These are phyloP conservation scores for Herpailurus yagouaroundi DNA, from an alignment of 2,113 vertebrate species.

Conservation along the genomic window DNA sequence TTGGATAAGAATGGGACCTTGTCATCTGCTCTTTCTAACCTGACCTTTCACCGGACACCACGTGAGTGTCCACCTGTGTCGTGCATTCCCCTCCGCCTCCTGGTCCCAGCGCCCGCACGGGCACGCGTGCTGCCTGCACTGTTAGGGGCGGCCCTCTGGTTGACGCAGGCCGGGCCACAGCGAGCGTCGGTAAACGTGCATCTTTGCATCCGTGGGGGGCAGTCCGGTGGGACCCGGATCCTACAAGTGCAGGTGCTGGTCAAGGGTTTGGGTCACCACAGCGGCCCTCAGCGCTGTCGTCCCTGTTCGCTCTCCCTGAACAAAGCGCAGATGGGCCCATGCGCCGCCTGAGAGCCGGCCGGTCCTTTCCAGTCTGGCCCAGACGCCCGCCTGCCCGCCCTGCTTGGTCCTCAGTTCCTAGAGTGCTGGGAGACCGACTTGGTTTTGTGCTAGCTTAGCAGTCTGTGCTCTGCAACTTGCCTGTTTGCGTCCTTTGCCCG, in stretches of 20 bases:
- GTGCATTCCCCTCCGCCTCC: rapidly evolving
- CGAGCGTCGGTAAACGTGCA: rapidly evolving
- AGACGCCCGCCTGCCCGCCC: not conserved
- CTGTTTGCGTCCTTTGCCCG: not conserved
- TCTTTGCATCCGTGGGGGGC: not conserved
- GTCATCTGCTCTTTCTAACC: not conserved
- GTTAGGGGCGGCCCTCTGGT: no score
- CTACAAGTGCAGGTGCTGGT: not conserved
- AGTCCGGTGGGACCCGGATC: not conserved
- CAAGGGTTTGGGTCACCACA: rapidly evolving
- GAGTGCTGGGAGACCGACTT: rapidly evolving
- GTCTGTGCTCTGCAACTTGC: not conserved
- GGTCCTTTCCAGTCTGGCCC: rapidly evolving
- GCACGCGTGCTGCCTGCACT: rapidly evolving
- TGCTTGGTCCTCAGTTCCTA: not conserved
- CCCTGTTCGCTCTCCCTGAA: not conserved
- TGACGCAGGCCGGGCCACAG: rapidly evolving
- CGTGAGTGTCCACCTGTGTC: rapidly evolving
- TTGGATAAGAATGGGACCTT: not conserved
- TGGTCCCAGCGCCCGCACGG: rapidly evolving
- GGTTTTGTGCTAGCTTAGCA: not conserved
- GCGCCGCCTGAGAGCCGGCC: not conserved
- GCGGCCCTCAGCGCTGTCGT: not conserved
- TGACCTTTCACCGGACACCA: not conserved
- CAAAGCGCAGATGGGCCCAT: rapidly evolving